Evolutionary conservation across 2,113 vertebrate genomes (phyloP).

Genomic region (Beaufortia kweichowensis): DNA sequence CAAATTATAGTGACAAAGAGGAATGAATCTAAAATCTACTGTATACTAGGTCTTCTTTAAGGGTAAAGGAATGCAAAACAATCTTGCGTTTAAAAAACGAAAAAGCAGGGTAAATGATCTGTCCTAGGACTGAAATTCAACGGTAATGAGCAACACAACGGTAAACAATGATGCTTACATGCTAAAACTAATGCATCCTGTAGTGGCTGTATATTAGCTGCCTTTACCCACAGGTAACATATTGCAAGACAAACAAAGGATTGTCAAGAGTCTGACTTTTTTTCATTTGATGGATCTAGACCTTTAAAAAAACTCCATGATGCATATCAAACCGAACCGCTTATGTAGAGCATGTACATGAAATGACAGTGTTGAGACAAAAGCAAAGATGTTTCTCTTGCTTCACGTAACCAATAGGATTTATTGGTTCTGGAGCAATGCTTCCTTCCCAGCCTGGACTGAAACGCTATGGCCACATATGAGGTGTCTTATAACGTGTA

Average conservation of each 20-base stretch:
- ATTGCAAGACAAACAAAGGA: slow-evolving; percentile 31
- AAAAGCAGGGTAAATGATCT: not conserved
- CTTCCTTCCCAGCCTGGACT: slow-evolving; percentile 15
- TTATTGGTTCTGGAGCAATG: slow-evolving; percentile 1
- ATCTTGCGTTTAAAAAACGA: slow-evolving; percentile 2
- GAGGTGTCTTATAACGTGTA: not conserved
- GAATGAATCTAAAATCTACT: slow-evolving; percentile 63
- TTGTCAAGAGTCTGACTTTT: slow-evolving; percentile 33
- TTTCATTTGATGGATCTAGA: not conserved
- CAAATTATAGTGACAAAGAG: slow-evolving; percentile 47
- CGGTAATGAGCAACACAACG: not conserved
- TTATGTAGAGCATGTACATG: slow-evolving; percentile 18
- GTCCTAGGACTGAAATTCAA: not conserved
- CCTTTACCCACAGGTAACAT: slow-evolving; percentile 24
- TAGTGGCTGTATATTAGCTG: slow-evolving; percentile 19
- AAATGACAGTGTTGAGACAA: slow-evolving; percentile 10
- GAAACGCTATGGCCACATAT: slow-evolving; percentile 27
- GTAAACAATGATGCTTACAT: slow-evolving; percentile 1
- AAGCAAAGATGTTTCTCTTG: slow-evolving; percentile 28
- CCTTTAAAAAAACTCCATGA: slow-evolving; percentile 34
- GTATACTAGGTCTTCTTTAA: slow-evolving; percentile 27
- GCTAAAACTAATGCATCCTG: not conserved
- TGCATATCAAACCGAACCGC: slow-evolving; percentile 6
- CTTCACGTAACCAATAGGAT: slow-evolving; percentile 25
- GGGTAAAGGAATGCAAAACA: slow-evolving; percentile 30